These are phyloP conservation scores for Leucophenga maculata DNA, from an alignment of 2,888 invertebrate genomes.

Conservation along the genomic window DNA sequence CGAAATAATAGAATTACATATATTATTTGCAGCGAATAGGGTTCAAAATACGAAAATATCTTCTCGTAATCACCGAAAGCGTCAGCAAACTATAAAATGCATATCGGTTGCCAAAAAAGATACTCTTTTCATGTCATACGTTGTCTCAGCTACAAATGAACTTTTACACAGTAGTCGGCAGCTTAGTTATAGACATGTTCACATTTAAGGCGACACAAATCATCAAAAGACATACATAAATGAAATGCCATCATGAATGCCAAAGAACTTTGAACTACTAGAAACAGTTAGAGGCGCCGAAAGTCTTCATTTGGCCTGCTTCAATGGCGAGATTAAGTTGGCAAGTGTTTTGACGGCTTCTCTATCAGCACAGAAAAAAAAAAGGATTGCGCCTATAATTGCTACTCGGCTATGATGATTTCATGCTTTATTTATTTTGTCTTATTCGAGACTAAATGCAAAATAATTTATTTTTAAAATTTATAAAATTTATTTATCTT, in stretches of 20 bases:
- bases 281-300: neutral
- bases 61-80: too few species aligned
- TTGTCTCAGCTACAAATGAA: too few species aligned
- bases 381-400: conserved; percentile 13
- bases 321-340: conserved; percentile 2
- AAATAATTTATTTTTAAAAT: too few species aligned
- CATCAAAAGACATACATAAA: neutral
- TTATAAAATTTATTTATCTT: too few species aligned
- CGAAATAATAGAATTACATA: too few species aligned
- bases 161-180: neutral
- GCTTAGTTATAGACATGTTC: conserved; percentile 1
- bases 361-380: neutral
- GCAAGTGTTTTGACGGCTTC: conserved; percentile 8
- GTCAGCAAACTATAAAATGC: too few species aligned
- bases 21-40: neutral
- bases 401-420: neutral
- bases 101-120: conserved; percentile 5
- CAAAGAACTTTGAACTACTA: conserved; percentile 19
- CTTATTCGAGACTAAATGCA: too few species aligned
- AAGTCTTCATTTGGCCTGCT: neutral
- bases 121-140: neutral
- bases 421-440: too few species aligned
- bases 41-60: neutral
- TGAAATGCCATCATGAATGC: neutral
- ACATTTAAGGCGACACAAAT: neutral